A percentile compares a stretch with the other conserved stretches of the same genome.
phyloP scores from a whole-genome alignment of 2,888 invertebrate genomes.

The Eristalinus aeneus region DNA sequence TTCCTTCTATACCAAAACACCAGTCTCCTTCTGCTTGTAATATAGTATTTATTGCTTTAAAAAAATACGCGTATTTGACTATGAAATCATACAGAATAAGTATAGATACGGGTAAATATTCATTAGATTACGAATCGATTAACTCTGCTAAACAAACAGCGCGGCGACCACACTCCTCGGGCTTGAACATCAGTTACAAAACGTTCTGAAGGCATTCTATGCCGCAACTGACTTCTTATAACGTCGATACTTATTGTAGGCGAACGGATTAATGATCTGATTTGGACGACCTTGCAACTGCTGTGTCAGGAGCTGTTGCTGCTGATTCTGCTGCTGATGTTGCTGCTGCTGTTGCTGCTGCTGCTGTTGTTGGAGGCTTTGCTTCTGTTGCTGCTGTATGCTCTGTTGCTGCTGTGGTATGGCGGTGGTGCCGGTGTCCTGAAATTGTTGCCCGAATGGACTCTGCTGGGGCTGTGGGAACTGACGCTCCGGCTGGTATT shows the following conservation, averaged over 20 bases:
- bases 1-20: neutral
- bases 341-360: conserved; percentile 75
- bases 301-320: conserved; percentile 77
- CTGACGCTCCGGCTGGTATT: conserved; percentile 77
- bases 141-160: neutral
- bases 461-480: conserved; percentile 73
- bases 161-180: neutral
- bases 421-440: conserved; percentile 52
- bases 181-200: neutral
- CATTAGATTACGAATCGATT: neutral
- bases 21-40: neutral
- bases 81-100: conserved; percentile 29
- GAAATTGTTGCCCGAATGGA: conserved; percentile 60
- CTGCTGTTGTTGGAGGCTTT: conserved; percentile 72
- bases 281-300: conserved; percentile 78
- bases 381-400: conserved; percentile 72
- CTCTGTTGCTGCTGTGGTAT: conserved; percentile 68
- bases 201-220: neutral
- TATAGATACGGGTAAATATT: neutral
- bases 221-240: conserved; percentile 76
- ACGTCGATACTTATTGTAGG: conserved; percentile 78
- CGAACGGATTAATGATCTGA: conserved; percentile 78
- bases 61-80: conserved; percentile 20
- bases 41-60: conserved; percentile 21
- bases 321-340: conserved; percentile 74